Base-by-base conservation (phyloP, 2,888 invertebrate genomes). In the Agonopterix arenella region DNA sequence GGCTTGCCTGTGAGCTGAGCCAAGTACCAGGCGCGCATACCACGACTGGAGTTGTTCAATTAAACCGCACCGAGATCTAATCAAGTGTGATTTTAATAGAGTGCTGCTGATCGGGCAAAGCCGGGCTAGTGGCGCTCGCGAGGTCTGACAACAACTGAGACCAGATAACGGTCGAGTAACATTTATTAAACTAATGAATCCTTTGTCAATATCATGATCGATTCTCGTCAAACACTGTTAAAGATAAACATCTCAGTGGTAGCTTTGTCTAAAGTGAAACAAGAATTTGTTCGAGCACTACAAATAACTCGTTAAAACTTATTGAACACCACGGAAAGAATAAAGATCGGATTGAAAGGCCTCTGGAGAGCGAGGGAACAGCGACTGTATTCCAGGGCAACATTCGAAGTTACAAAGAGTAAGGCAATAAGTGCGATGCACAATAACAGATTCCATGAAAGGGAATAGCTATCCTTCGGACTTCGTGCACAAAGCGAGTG, bases 11-110 rank as follows among this genome's bases (percentile, higher is more conserved):
- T 59, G 57, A 66, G 57, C 65, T 53, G 62, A 53, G 58, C 55
- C 51, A 52, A 59, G 72, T 73, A 81, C 79, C 78, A 80, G 80
- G 81, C 76, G 73, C 65, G 70, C 81, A 80, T 80, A 76, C 74
- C 68, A 62, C 69, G 60, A 58, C 63, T 61, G 71, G 68, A 76
- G 77, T 70, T 54, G 73, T 80, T 78, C 79, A 83, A 84, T 82
- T 83, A 80, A 80, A 77, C 71, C 68, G 72, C 73, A 64, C 68
- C 64, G 68, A 74, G 78, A 82, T 80, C 71, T 82, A 80, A 85
- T 83, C 82, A 78, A 84, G 79, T 78, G 81, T 77, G 76, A 82
- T 81, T 82, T 80, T 83, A 80, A 81, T 80, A 77, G 73, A 81
- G 74, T 72, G 69, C 70, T 70, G 74, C 61, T 67, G 73, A 73